Evolutionary conservation across 2,888 invertebrate genomes (phyloP), one percentile per base, ranked within the genome.

Genomic region (Lasioglossum malachurum): DNA sequence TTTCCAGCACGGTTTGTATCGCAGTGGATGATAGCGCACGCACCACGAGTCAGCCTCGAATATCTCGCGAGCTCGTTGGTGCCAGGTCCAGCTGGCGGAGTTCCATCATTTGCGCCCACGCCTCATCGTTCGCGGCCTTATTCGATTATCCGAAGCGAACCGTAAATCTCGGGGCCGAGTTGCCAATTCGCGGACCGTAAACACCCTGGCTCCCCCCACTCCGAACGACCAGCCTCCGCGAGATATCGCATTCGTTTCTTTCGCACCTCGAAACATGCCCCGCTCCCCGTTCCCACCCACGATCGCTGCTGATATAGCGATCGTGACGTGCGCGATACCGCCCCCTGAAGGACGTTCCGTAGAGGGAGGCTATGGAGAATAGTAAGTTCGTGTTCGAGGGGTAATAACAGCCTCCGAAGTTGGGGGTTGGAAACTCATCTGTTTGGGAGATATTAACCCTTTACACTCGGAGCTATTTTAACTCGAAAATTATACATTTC

Each of bases 91-190:
- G 78, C 80, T 87, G 90, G 90, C 88, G 71, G 75, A 81, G 90
- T 90, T 87, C 84, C 87, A 88, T 90, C 90, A 82, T 85, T 90
- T 69, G 77, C 86, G 82, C 87, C 88, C 87, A 88, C 86, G 85
- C 78, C 74, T 82, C 81, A 75, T 86, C 86, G 86, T 85, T 84
- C 81, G 82, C 83, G 77, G 88, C 88, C 88, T 91, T 89, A 89
- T 89, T 89, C 89, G 87, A 89, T 91, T 91, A 91, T 88, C 82
- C 82, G 83, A 46, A 78, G 77, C 87, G 80, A 83, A 89, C 89
- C 91, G 87, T 92, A 92, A 92, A 92, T 92, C 91, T 91, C 88
- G 23, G 46, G 16, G 53, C 16, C 46, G 74, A 82, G 83, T 78
- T 79, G 76, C 88, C 87, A 86, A 87, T 82, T 83, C 86, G 76